A percentile compares a stretch with the other conserved stretches of the same genome.
These are phyloP conservation scores for Acrocyrtus sp. DNA, from an alignment of 2,888 invertebrate genomes.

Conservation along the genomic window DNA sequence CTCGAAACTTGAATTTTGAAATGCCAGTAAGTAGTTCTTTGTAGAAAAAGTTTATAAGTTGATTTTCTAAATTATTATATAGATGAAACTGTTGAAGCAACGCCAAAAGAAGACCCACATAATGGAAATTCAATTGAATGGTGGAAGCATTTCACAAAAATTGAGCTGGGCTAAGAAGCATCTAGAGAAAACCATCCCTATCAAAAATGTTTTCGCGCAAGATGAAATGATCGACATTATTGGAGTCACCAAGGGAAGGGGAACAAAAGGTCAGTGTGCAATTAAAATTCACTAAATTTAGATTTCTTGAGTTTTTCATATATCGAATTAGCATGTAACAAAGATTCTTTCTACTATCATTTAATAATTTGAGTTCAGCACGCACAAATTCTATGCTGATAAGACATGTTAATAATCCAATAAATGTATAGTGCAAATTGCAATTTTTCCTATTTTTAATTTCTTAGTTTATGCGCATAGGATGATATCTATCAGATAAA, in stretches of 20 bases:
- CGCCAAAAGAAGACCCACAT: conserved; percentile 99
- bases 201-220: conserved; percentile 90
- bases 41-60: background rate
- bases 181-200: conserved; percentile 92
- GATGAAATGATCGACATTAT: conserved; percentile 99
- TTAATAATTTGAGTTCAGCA: no score
- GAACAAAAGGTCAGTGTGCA: conserved; percentile 88
- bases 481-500: background rate
- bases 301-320: no score
- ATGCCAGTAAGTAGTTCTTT: background rate
- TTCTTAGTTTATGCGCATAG: no score
- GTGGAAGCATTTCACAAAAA: conserved; percentile 94
- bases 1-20: no score
- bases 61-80: conserved; percentile 48
- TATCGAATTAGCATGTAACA: no score
- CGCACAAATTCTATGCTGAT: background rate
- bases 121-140: conserved; percentile 99
- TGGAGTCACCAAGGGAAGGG: conserved; percentile 99
- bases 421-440: background rate
- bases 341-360: no score
- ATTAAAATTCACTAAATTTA: background rate
- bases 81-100: conserved; percentile 97
- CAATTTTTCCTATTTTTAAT: background rate
- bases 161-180: conserved; percentile 97
- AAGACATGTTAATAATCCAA: background rate